A percentile compares a stretch with the other conserved stretches of the same genome.
Conservation (phyloP, 2,888 invertebrate species). For the Tipula vernalis region DNA sequence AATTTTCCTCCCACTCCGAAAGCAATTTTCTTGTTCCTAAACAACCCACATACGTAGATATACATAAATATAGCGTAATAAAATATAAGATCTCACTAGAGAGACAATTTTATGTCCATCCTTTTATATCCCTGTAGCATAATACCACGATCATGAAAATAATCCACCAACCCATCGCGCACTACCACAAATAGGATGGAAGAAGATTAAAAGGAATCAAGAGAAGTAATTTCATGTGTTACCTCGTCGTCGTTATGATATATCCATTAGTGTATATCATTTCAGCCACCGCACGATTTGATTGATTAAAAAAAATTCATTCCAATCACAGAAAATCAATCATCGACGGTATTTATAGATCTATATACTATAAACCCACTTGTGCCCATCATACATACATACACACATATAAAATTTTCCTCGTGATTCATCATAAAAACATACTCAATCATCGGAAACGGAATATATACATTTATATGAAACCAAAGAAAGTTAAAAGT, state of each 20-base stretch:
- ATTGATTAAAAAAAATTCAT: background rate
- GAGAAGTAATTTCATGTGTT: background rate
- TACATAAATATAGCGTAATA: background rate
- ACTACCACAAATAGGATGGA: background rate
- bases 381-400: background rate
- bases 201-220: background rate
- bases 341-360: background rate
- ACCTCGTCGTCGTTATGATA: background rate
- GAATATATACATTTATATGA: background rate
- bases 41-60: background rate
- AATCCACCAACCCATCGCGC: background rate
- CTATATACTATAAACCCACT: background rate
- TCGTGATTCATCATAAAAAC: conserved; percentile 4
- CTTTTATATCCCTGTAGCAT: background rate
- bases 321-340: background rate
- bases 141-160: background rate
- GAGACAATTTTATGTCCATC: background rate
- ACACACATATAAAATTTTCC: background rate
- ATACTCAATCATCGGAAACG: conserved; percentile 4
- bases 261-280: background rate
- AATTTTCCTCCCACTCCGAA: background rate
- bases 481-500: conserved; percentile 4
- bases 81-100: background rate
- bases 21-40: background rate
- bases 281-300: background rate